Evolutionary conservation across 2,797 vertebrate species (phyloP).

Genomic region (Tragelaphus eurycerus): DNA sequence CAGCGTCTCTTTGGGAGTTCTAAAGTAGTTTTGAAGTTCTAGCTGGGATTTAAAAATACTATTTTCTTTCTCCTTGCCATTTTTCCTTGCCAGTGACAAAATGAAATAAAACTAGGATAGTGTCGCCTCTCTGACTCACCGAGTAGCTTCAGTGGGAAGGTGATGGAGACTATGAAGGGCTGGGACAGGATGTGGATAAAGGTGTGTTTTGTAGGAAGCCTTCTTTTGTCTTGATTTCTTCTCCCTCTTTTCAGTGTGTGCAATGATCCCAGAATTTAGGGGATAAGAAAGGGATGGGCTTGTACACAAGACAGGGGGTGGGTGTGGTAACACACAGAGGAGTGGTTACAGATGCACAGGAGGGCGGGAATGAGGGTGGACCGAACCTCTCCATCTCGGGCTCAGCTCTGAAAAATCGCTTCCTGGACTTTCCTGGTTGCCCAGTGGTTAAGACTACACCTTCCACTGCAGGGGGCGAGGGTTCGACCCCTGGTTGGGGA

Average conservation of each 20-base stretch:
- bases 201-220: neutral
- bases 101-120: neutral
- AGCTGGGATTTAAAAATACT: neutral
- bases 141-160: neutral
- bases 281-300: neutral
- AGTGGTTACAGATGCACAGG: too few species aligned
- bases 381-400: neutral
- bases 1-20: neutral
- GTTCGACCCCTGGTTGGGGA: neutral
- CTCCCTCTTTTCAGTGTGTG: neutral
- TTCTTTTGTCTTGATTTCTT: neutral
- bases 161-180: rapidly evolving
- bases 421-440: neutral
- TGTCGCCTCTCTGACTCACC: neutral
- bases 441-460: neutral
- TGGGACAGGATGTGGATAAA: neutral
- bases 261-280: neutral
- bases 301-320: rapidly evolving
- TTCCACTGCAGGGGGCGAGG: neutral
- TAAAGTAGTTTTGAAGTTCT: neutral
- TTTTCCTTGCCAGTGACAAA: too few species aligned
- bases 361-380: too few species aligned
- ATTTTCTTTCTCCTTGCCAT: rapidly evolving
- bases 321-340: rapidly evolving
- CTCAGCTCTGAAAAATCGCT: neutral